These are phyloP conservation scores for Lampropteryx suffumata DNA, from an alignment of 2,888 invertebrate genomes.

Conservation along the genomic window DNA sequence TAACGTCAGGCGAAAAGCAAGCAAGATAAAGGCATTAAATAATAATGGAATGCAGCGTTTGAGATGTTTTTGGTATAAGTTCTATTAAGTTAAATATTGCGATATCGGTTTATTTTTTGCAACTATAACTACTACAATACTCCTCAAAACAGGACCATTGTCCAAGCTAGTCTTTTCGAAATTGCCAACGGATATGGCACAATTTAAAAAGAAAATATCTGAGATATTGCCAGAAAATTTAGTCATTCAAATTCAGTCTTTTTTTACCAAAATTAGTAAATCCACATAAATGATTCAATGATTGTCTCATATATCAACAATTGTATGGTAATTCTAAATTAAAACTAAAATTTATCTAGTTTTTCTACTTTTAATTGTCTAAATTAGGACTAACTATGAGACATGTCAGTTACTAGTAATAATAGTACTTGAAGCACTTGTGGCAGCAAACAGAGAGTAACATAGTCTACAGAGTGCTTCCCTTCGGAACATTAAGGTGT, in stretches of 20 bases:
- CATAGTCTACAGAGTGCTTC: too few species aligned
- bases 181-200: constrained; percentile 46
- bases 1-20: constrained; percentile 57
- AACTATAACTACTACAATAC: too few species aligned
- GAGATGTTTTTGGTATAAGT: constrained; percentile 55
- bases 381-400: background rate
- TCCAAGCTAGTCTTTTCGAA: constrained; percentile 4
- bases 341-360: constrained; percentile 12
- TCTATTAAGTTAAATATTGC: constrained; percentile 39
- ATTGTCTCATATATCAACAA: constrained; percentile 5
- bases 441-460: too few species aligned
- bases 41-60: constrained; percentile 56
- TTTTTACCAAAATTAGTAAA: constrained; percentile 41
- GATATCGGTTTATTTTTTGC: too few species aligned
- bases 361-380: background rate
- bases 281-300: constrained; percentile 19
- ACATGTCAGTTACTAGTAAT: background rate
- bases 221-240: constrained; percentile 36
- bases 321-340: background rate
- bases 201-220: constrained; percentile 23
- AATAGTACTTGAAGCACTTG: too few species aligned
- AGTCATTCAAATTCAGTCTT: constrained; percentile 57
- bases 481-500: too few species aligned
- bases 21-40: constrained; percentile 42
- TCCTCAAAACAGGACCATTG: background rate